These are phyloP conservation scores for Ceryle rudis DNA, from an alignment of 2,797 vertebrate species.

Conservation along the genomic window DNA sequence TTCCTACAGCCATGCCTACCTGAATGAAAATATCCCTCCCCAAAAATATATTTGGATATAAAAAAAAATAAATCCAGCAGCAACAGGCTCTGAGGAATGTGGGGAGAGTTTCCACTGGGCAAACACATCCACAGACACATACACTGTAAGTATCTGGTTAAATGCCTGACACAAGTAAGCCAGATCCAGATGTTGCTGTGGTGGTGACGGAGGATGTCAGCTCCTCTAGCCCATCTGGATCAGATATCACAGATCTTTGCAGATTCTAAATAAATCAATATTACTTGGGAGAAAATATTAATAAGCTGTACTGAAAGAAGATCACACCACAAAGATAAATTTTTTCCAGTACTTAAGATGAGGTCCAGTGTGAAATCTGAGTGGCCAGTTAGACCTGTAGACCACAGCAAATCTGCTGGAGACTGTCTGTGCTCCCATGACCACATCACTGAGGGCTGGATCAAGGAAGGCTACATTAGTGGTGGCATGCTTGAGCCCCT, in stretches of 20 bases:
- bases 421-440: neutral
- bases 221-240: neutral
- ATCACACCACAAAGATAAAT: fast-evolving
- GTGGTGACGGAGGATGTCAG: neutral
- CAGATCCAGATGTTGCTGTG: neutral
- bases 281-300: neutral
- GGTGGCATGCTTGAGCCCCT: fast-evolving
- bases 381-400: neutral
- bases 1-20: neutral
- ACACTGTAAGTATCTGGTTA: neutral
- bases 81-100: neutral
- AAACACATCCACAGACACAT: neutral
- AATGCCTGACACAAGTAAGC: neutral
- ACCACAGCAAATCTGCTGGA: neutral
- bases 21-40: neutral
- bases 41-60: too few species aligned
- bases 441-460: neutral
- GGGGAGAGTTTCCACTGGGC: neutral
- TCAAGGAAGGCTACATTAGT: neutral
- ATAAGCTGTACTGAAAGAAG: neutral
- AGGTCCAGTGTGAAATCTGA: neutral
- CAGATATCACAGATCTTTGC: neutral
- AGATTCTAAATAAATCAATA: neutral
- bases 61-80: neutral
- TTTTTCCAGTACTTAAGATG: neutral